Conservation (phyloP, 2,797 vertebrate species). For the Aldrovandia affinis region DNA sequence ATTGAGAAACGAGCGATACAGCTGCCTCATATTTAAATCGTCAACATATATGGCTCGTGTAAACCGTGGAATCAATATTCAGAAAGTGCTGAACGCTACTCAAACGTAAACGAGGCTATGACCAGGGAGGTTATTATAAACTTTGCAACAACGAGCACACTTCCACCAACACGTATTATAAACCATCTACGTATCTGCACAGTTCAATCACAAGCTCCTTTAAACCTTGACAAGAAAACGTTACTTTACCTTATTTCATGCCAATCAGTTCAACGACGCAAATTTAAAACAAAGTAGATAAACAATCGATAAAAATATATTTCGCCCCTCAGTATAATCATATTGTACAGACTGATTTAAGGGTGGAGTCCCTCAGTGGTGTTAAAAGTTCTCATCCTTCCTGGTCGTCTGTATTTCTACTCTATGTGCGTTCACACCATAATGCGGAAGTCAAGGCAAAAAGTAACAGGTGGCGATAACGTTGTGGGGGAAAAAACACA, state of each 20-base stretch:
- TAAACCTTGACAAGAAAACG: neutral
- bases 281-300: slow-evolving; percentile 37
- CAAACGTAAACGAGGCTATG: neutral
- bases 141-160: neutral
- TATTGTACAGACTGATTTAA: slow-evolving; percentile 23
- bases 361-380: slow-evolving; percentile 40
- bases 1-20: neutral
- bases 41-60: neutral
- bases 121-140: neutral
- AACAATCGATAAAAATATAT: slow-evolving; percentile 51
- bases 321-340: slow-evolving; percentile 36
- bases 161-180: neutral
- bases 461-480: neutral
- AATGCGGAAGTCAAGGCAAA: slow-evolving; percentile 1
- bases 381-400: neutral
- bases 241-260: slow-evolving; percentile 58
- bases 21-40: too few species aligned
- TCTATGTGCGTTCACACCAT: neutral
- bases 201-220: neutral
- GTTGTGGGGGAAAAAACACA: neutral
- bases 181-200: neutral
- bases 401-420: neutral
- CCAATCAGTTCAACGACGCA: slow-evolving; percentile 21
- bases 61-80: neutral
- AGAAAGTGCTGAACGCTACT: neutral